phyloP scores from a whole-genome alignment of 1,140 invertebrate genomes.

The Leptopilina boulardi region DNA sequence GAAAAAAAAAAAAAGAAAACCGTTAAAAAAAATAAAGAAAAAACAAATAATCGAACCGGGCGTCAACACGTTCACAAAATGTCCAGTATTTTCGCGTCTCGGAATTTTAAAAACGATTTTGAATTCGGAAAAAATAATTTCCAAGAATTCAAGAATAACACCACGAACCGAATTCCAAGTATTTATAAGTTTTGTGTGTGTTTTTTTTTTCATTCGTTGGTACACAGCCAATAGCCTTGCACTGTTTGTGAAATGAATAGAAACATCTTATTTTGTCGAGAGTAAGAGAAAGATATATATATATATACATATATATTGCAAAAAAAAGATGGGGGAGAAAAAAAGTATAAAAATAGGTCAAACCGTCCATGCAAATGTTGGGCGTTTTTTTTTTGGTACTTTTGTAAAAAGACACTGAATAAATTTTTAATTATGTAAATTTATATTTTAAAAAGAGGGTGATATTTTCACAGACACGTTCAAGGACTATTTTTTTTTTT shows the following conservation, averaged over 20 bases:
- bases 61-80: conserved; percentile 26
- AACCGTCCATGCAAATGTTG: conserved; percentile 48
- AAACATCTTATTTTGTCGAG: background rate
- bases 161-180: background rate
- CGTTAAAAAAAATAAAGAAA: background rate
- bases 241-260: conserved; percentile 10
- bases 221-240: conserved; percentile 8
- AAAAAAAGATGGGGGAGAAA: background rate
- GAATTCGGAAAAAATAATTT: background rate
- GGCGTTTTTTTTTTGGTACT: conserved; percentile 33
- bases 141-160: background rate
- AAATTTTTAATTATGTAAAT: conserved; percentile 23
- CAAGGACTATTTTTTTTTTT: background rate
- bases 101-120: background rate
- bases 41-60: background rate
- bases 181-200: background rate
- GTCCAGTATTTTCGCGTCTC: background rate
- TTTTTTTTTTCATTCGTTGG: background rate
- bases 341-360: conserved; percentile 18
- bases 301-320: background rate
- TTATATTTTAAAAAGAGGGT: too few relatives aligned
- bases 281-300: background rate
- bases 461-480: conserved; percentile 15
- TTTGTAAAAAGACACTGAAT: conserved; percentile 27
- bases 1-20: background rate